Evolutionary conservation across 2,113 vertebrate species (phyloP).

Genomic region (Phylloscopus trochiloides): DNA sequence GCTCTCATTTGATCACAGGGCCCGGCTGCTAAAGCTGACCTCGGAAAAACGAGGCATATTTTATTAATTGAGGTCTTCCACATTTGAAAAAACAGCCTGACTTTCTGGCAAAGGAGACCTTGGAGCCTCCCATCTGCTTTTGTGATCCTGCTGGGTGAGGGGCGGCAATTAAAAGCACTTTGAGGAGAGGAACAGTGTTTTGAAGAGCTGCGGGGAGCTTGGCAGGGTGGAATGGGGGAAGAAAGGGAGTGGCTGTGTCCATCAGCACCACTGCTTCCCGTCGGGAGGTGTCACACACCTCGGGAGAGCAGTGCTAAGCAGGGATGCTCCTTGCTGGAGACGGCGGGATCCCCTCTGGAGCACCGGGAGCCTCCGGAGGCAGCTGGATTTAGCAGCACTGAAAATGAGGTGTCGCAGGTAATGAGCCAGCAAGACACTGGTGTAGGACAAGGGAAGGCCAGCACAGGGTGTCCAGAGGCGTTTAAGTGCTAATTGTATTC

Average conservation of each 20-base stretch:
- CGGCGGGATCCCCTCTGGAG: neutral
- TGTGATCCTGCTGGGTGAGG: neutral
- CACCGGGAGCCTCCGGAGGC: neutral
- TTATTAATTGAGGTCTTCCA: slow-evolving; percentile 54
- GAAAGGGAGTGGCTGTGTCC: neutral
- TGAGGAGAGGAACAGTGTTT: slow-evolving; percentile 5
- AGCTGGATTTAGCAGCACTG: neutral
- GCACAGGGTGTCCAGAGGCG: neutral
- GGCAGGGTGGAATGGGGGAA: neutral
- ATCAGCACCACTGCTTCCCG: neutral
- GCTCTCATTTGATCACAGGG: neutral
- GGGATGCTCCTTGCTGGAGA: neutral
- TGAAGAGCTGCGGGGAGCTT: neutral
- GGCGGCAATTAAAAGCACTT: slow-evolving; percentile 40
- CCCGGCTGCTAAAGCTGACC: neutral
- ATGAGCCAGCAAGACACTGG: neutral
- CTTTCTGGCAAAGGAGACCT: slow-evolving; percentile 15
- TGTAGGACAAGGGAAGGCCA: neutral
- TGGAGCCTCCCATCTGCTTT: neutral
- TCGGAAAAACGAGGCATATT: slow-evolving; percentile 1
- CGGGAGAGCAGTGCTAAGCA: neutral
- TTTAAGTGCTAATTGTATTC: neutral
- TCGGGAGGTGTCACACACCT: neutral
- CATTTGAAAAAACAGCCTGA: neutral
- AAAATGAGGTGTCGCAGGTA: neutral